A percentile compares a stretch with the other conserved stretches of the same genome.
phyloP scores from a whole-genome alignment of 2,113 vertebrate species.

The Sylvicapra grimmia region DNA sequence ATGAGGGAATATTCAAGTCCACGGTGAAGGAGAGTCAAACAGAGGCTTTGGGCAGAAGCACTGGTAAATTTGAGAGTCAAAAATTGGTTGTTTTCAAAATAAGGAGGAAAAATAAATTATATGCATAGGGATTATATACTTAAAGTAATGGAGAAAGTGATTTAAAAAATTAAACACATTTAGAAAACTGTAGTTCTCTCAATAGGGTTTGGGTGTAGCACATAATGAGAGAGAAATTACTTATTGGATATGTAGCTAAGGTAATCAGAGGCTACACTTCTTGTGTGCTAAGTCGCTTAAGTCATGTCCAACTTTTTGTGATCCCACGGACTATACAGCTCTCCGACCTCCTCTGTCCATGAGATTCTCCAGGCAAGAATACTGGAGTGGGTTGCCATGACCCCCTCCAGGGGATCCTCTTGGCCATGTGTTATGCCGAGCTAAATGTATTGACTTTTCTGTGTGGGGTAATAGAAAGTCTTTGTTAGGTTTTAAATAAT shows the following conservation, averaged over 20 bases:
- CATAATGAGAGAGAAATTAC: not conserved
- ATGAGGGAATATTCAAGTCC: not conserved
- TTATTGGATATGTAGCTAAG: not conserved
- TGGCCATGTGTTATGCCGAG: not conserved
- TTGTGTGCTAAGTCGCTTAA: accelerated
- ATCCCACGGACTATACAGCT: not conserved
- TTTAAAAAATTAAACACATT: not conserved
- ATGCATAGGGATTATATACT: not conserved
- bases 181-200: not conserved
- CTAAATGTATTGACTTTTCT: not conserved
- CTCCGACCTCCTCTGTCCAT: not conserved
- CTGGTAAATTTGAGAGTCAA: not conserved
- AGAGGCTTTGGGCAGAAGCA: not conserved
- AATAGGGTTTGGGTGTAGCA: not conserved
- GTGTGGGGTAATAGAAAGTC: not conserved
- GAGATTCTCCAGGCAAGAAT: not conserved
- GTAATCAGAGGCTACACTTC: not conserved
- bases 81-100: not conserved
- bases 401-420: not conserved
- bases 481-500: not conserved
- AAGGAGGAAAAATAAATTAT: not conserved
- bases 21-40: not conserved
- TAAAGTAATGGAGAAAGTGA: not conserved
- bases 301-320: not conserved
- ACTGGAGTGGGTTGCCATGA: not conserved